Percentiles rank a stretch among this genome's conserved stretches.
phyloP scores from a whole-genome alignment of 1,140 invertebrate species.

The Macrocentrus cingulum region DNA sequence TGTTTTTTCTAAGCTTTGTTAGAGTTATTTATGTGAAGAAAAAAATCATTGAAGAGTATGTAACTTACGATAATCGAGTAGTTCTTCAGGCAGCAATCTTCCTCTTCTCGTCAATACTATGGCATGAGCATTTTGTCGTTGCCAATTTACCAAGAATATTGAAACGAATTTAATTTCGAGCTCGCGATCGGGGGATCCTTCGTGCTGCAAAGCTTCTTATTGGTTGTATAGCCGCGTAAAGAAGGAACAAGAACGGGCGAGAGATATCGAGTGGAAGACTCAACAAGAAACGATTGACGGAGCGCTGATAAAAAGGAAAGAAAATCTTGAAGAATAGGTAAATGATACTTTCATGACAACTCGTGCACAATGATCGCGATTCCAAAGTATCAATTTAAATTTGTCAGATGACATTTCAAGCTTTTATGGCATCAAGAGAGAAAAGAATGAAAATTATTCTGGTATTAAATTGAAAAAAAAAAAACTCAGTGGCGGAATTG shows the following conservation, averaged over 20 bases:
- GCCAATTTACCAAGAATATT: constrained; percentile 25
- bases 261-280: background rate
- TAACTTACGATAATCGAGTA: too few species aligned
- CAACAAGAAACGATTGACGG: background rate
- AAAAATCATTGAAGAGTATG: too few species aligned
- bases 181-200: constrained; percentile 22
- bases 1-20: too few species aligned
- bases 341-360: constrained; percentile 28
- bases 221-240: background rate
- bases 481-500: too few species aligned
- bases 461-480: too few species aligned
- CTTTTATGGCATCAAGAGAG: constrained; percentile 16
- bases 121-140: background rate
- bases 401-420: constrained; percentile 18
- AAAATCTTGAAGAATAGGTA: constrained; percentile 6
- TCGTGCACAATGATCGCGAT: constrained; percentile 14
- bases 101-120: background rate
- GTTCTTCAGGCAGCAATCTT: too few species aligned
- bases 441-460: background rate
- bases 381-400: constrained; percentile 29
- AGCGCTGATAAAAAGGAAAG: background rate
- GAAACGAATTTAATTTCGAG: constrained; percentile 27
- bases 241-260: background rate
- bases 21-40: too few species aligned
- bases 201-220: constrained; percentile 25